Conservation (phyloP, 2,797 vertebrate species). For the Silurus aristotelis region DNA sequence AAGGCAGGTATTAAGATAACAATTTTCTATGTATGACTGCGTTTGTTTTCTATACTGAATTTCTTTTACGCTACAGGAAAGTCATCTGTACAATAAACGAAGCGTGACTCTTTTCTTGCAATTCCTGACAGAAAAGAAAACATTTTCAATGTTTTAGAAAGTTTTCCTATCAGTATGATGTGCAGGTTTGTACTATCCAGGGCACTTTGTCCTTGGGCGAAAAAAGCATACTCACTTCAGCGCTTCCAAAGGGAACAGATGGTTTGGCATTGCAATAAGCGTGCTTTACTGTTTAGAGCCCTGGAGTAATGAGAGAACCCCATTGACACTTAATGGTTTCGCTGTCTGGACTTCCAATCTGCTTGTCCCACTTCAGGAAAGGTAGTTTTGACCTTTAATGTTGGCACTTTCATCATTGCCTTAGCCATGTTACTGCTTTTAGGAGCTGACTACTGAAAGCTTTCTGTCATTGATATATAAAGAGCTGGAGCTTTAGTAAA, state of each 20-base stretch:
- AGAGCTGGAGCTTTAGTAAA: background rate
- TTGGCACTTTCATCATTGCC: slow-evolving; percentile 30
- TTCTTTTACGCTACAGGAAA: background rate
- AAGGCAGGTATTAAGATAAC: background rate
- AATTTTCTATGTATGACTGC: too few relatives aligned
- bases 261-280: slow-evolving; percentile 59
- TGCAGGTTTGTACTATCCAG: slow-evolving; percentile 50
- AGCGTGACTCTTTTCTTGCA: slow-evolving; percentile 14
- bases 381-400: slow-evolving; percentile 46
- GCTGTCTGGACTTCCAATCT: slow-evolving; percentile 56
- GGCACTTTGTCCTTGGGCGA: slow-evolving; percentile 53
- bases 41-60: background rate
- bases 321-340: slow-evolving; percentile 51
- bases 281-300: slow-evolving; percentile 58
- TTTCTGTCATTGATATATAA: slow-evolving; percentile 1
- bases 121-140: background rate
- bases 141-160: slow-evolving; percentile 25
- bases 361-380: slow-evolving; percentile 51
- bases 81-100: slow-evolving; percentile 3
- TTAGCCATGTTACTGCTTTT: slow-evolving; percentile 13
- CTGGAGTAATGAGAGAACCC: slow-evolving; percentile 54
- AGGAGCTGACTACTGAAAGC: background rate
- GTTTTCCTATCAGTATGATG: slow-evolving; percentile 7
- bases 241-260: slow-evolving; percentile 61
- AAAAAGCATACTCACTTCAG: slow-evolving; percentile 43